A percentile compares a stretch with the other conserved stretches of the same genome.
Conservation (phyloP, 2,888 invertebrate genomes). For the Euproctis similis region DNA sequence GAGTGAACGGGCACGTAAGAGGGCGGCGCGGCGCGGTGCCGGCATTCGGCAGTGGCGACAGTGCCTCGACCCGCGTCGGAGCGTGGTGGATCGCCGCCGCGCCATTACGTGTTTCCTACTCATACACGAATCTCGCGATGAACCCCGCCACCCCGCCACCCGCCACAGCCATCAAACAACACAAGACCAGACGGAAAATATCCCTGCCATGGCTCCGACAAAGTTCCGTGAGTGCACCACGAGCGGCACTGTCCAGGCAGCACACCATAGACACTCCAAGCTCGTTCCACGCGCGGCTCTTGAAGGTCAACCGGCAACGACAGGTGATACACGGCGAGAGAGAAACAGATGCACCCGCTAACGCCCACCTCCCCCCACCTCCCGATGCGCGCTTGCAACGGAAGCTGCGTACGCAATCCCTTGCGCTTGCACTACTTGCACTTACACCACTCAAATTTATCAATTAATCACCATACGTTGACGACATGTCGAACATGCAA, state of each 20-base stretch:
- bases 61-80: constrained; percentile 49
- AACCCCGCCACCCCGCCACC: constrained; percentile 43
- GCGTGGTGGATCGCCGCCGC: no score
- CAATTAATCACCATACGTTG: no score
- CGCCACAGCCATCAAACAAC: constrained; percentile 61
- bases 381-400: constrained; percentile 16
- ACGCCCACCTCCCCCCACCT: constrained; percentile 6
- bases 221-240: constrained; percentile 83
- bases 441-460: constrained; percentile 12
- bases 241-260: constrained; percentile 86
- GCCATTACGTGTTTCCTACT: constrained; percentile 28
- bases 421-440: constrained; percentile 36
- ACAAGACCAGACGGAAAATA: constrained; percentile 88
- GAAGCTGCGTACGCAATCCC: constrained; percentile 22
- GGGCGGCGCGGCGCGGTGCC: constrained; percentile 24
- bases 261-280: constrained; percentile 94
- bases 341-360: constrained; percentile 9
- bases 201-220: constrained; percentile 93
- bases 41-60: constrained; percentile 41
- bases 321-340: constrained; percentile 47
- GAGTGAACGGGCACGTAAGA: constrained; percentile 35
- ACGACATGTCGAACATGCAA: no score
- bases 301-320: constrained; percentile 79
- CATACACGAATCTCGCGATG: constrained; percentile 47
- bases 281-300: constrained; percentile 85